Conservation (phyloP, 2,888 invertebrate species). For the Disparrhopalites patrizii region DNA sequence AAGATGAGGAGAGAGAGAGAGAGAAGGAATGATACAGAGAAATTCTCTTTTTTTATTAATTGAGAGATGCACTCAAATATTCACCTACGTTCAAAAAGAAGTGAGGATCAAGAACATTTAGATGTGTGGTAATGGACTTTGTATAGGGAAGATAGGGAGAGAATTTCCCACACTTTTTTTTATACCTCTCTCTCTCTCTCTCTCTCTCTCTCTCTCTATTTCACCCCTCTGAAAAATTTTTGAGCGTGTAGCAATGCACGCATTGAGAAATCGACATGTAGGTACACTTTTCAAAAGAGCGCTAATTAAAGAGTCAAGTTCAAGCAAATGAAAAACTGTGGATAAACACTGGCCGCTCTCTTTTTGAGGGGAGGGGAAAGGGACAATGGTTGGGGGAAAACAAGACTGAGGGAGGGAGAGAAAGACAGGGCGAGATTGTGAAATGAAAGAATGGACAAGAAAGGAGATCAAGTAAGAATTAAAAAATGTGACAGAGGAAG, state of each 20-base stretch:
- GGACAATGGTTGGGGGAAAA: too few relatives aligned
- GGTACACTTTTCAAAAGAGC: constrained; percentile 19
- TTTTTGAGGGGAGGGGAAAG: too few relatives aligned
- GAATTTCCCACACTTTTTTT: constrained; percentile 12
- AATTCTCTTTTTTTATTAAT: not conserved
- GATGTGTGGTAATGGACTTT: too few relatives aligned
- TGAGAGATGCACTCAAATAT: not conserved
- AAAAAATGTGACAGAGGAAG: not conserved
- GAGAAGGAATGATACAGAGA: not conserved
- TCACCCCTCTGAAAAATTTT: too few relatives aligned
- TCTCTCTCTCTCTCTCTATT: too few relatives aligned
- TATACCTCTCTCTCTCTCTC: not conserved
- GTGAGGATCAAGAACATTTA: not conserved
- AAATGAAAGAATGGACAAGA: not conserved
- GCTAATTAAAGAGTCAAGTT: constrained; percentile 24
- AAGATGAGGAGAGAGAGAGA: not conserved
- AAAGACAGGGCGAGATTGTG: not conserved
- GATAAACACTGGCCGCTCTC: too few relatives aligned
- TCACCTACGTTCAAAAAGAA: not conserved
- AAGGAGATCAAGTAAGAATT: not conserved
- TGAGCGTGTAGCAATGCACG: not conserved
- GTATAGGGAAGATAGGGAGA: not conserved
- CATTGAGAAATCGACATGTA: not conserved
- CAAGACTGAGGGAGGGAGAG: not conserved
- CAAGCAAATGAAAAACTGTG: constrained; percentile 13